Percentiles rank a stretch among this genome's conserved stretches.
Conservation (phyloP, 2,113 vertebrate genomes). For the Aptenodytes patagonicus region DNA sequence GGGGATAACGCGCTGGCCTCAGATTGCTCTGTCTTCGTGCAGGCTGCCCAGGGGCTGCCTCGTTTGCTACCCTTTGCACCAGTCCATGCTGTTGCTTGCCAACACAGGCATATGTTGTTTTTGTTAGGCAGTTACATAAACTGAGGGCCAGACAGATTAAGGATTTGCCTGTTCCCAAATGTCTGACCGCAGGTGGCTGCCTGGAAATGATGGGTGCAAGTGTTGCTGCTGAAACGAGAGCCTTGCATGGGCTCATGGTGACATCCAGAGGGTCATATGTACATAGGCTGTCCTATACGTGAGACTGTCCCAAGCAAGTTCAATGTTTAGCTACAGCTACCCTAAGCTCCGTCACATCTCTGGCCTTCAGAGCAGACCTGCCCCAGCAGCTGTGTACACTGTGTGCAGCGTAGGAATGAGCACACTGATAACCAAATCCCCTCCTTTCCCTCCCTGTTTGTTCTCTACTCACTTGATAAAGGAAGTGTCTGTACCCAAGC, state of each 20-base stretch:
- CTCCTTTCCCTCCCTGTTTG: not conserved
- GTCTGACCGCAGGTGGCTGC: not conserved
- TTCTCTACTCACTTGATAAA: not conserved
- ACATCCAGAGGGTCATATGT: not conserved
- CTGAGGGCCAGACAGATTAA: constrained; percentile 44
- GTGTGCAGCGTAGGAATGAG: not conserved
- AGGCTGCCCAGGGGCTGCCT: not conserved
- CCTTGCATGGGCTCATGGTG: not conserved
- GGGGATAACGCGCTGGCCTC: fast-evolving
- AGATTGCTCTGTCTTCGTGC: not conserved
- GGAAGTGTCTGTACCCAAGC: not conserved
- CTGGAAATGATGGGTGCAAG: not conserved
- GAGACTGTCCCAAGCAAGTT: not conserved
- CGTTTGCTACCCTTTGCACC: not conserved
- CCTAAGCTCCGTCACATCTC: not conserved
- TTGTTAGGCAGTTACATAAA: constrained; percentile 27
- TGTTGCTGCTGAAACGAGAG: not conserved
- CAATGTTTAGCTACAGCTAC: not conserved
- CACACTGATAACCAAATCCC: not conserved
- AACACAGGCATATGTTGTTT: not conserved
- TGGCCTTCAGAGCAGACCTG: not conserved
- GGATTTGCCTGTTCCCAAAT: constrained; percentile 35
- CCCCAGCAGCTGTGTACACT: not conserved
- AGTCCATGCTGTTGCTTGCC: not conserved
- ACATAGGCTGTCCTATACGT: not conserved